Base-by-base conservation (phyloP, 2,797 vertebrate species). In the Brachyrhaphis roseni region DNA sequence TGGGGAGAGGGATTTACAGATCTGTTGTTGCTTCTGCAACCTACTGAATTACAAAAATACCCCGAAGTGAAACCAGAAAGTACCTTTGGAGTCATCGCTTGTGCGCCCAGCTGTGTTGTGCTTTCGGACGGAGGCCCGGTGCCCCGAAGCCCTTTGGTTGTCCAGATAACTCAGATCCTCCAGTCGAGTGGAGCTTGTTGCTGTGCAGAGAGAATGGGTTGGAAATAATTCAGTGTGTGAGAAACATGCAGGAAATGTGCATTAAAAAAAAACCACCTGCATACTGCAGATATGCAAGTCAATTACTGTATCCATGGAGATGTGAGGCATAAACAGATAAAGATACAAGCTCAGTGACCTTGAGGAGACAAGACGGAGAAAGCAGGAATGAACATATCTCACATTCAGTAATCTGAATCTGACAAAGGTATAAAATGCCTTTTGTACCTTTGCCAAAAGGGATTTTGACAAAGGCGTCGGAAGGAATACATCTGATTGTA, bases 121-220 rank as follows among this genome's bases (percentile, higher is more conserved):
- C 43, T 97, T 94, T 72, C 98, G 97, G 79, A 99, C 95, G 0
- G 98, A 99, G 0, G 97, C 95, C 49, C 97, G 96, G 76, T 98
- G 94, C 12, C 97, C 97, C 57, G 96, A 55, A 80, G 96, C 97
- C 85, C 97, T 96, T 81, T 98, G 98, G 77, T 96, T 96, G 62
- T 99, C 98, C 90, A 99, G 90, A 77, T 97, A 99, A 86, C 94
- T 96, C 93, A 99, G 82, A 84, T 99, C 98, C 94, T 99, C 98
- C 92, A 99, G 86, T 82, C 98, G 98, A 87, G 98, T 98, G 84
- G 97, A 98, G 93, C 98, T 98, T 70, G 98, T 99, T 13, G 98
- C 98, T 98, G 84, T 18, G 64, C 78, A 82, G 76, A 83, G 75
- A 88, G 81, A 51, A 84, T 28, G 72, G 43, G 79, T 45, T 74